Conservation (phyloP, 2,113 vertebrate genomes). For the Helogale parvula region DNA sequence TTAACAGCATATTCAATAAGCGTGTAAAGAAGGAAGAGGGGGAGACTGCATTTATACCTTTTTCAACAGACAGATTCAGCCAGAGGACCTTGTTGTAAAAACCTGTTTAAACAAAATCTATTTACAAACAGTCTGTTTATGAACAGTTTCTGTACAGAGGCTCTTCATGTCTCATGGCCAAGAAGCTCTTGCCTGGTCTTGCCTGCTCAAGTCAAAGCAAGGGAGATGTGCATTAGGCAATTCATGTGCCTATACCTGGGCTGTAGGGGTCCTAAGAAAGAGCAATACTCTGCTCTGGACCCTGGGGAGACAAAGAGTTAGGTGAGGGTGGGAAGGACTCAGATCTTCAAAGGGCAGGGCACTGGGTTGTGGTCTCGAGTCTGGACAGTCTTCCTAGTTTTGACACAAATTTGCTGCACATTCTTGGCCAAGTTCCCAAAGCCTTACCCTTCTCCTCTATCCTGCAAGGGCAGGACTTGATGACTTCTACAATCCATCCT, state of each 20-base stretch:
- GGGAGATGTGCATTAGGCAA: neutral
- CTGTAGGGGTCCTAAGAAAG: neutral
- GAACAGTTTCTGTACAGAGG: neutral
- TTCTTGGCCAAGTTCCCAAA: neutral
- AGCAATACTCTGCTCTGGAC: neutral
- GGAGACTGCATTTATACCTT: neutral
- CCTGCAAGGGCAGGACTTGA: neutral
- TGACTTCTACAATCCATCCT: neutral
- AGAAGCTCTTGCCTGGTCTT: neutral
- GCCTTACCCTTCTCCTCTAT: neutral
- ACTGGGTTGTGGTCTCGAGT: neutral
- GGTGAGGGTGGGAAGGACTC: neutral
- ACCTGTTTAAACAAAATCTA: neutral
- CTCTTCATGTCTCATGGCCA: neutral
- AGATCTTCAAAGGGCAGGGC: neutral
- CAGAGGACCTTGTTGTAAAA: neutral
- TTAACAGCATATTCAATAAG: neutral
- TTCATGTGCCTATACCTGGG: neutral
- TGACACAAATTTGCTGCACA: neutral
- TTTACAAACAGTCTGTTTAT: slow-evolving; percentile 54
- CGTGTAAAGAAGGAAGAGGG: neutral
- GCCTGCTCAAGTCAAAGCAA: neutral
- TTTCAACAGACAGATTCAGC: neutral
- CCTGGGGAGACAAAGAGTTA: neutral
- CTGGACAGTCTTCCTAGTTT: neutral